Evolutionary conservation across 2,888 invertebrate genomes (phyloP), one percentile per base, ranked within the genome.

Genomic region (Heliconius sara): DNA sequence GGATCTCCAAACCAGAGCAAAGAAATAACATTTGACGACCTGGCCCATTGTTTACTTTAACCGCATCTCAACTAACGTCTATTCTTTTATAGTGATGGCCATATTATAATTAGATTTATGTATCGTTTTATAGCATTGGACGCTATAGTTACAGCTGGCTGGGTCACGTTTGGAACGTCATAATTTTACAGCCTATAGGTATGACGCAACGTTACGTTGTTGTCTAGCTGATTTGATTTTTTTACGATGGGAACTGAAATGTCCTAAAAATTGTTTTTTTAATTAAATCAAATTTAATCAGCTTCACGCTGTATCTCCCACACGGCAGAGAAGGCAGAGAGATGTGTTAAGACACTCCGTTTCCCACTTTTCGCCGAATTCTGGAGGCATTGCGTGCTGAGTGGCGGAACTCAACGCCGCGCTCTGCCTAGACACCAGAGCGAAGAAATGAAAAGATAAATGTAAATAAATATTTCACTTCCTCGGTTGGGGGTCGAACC

Each of bases 71-170:
- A 80, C 81, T 82, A 75, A 81, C 72, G 76, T 79, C 78, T 81
- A 79, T 80, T 79, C 74, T 80, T 70, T 78, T 70, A 71, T 34
- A 43, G 70, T 25, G 71, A 87, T 86, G 85, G 87, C 86, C 83
- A 85, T 84, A 84, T 88, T 93, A 93, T 92, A 92, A 92, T 93
- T 93, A 93, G 90, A 87, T 89, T 91, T 90, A 92, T 91, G 91
- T 89, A 85, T 88, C 85, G 88, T 90, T 93, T 93, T 93, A 93
- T 92, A 90, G 91, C 90, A 91, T 91, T 90, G 90, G 89, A 93
- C 90, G 89, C 88, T 88, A 88, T 87, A 86, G 87, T 88, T 88
- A 89, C 91, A 90, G 90, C 89, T 90, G 91, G 86, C 89, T 86
- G 86, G 47, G 47, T 47, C 9, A 39, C 39, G 39, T 39, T 39